These are phyloP conservation scores for Cephus nigrinus DNA, from an alignment of 2,888 invertebrate species.

Conservation along the genomic window DNA sequence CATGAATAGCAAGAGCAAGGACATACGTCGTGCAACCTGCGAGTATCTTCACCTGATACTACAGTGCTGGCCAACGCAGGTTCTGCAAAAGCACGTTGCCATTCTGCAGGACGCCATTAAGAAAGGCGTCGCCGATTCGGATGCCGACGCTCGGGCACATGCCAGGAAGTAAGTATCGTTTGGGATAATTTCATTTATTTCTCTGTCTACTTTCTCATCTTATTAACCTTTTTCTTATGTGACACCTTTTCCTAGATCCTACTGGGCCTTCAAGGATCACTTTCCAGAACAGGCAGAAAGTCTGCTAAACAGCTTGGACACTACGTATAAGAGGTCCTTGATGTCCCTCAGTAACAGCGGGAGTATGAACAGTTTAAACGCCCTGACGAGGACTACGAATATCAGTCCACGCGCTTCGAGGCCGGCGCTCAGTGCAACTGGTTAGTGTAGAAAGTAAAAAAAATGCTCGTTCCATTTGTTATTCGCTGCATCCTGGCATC, in stretches of 20 bases:
- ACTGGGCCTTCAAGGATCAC: slow-evolving; percentile 87
- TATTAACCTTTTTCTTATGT: slow-evolving; percentile 1
- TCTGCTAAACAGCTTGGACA: slow-evolving; percentile 85
- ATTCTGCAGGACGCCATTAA: slow-evolving; percentile 85
- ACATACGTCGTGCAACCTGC: slow-evolving; percentile 82
- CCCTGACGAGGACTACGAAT: slow-evolving; percentile 63
- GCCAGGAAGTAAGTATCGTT: slow-evolving; percentile 77
- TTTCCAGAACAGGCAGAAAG: slow-evolving; percentile 92
- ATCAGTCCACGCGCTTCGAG: slow-evolving; percentile 62
- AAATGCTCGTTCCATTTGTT: neutral
- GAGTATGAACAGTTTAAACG: slow-evolving; percentile 68
- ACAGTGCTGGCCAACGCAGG: slow-evolving; percentile 86
- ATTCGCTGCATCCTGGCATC: neutral
- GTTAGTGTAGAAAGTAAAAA: slow-evolving; percentile 40
- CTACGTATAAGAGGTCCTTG: slow-evolving; percentile 77
- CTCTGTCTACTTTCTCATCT: neutral
- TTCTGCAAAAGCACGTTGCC: slow-evolving; percentile 83
- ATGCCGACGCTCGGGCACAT: slow-evolving; percentile 85
- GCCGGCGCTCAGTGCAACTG: slow-evolving; percentile 66
- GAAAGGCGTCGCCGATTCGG: slow-evolving; percentile 92
- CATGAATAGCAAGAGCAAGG: slow-evolving; percentile 89
- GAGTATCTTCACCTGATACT: slow-evolving; percentile 87
- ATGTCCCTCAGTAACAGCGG: slow-evolving; percentile 72
- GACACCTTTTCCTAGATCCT: slow-evolving; percentile 74
- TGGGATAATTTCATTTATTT: neutral